Evolutionary conservation across 1,140 invertebrate species (phyloP).

Genomic region (Drosophila saltans): DNA sequence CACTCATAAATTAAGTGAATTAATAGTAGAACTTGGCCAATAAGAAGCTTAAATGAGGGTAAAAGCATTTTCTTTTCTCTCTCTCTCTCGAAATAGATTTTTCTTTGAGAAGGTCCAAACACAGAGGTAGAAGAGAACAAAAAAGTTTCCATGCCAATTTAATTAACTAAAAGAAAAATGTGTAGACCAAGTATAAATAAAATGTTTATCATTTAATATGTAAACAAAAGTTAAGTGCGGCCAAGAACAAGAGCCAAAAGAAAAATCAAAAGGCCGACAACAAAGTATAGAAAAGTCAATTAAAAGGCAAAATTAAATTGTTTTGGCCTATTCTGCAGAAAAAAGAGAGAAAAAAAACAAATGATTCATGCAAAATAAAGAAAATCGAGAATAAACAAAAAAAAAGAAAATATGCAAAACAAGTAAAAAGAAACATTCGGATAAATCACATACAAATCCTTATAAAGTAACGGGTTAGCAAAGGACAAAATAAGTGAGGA

Average conservation of each 20-base stretch:
- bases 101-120: slow-evolving; percentile 1
- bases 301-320: slow-evolving; percentile 18
- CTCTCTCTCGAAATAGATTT: background rate
- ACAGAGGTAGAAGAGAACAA: background rate
- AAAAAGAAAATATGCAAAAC: background rate
- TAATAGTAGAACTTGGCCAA: slow-evolving; percentile 34
- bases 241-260: background rate
- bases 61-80: background rate
- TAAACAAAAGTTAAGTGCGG: slow-evolving; percentile 29
- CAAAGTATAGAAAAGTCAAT: slow-evolving; percentile 4
- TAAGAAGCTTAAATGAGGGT: slow-evolving; percentile 12
- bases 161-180: slow-evolving; percentile 8
- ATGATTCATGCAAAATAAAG: slow-evolving; percentile 11
- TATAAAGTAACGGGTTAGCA: background rate
- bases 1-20: slow-evolving; percentile 27
- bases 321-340: slow-evolving; percentile 1
- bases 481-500: background rate
- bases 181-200: slow-evolving; percentile 20
- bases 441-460: slow-evolving; percentile 11
- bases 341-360: background rate
- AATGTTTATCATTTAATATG: slow-evolving; percentile 25
- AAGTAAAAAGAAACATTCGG: background rate
- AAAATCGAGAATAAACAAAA: slow-evolving; percentile 6
- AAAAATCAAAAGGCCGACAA: background rate
- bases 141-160: slow-evolving; percentile 12